Evolutionary conservation across 2,113 vertebrate species (phyloP).

Genomic region (Pelecanoides urinatrix): DNA sequence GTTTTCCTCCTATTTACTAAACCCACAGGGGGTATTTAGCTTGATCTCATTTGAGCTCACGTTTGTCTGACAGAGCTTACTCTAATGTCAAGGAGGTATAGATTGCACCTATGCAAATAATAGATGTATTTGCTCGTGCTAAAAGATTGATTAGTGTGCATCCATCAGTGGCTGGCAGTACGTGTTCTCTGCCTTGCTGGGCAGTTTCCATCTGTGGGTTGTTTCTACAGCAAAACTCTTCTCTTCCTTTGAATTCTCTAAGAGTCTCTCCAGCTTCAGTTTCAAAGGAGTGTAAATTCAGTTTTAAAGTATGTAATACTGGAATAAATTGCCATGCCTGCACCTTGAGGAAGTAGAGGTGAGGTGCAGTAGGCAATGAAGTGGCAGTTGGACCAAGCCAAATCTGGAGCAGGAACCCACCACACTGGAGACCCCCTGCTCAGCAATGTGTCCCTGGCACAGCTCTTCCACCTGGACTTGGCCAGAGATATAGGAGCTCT

Average conservation of each 20-base stretch:
- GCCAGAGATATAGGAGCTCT: neutral
- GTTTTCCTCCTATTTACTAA: neutral
- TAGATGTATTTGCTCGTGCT: neutral
- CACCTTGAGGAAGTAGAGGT: neutral
- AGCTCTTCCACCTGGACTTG: neutral
- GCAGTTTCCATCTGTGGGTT: neutral
- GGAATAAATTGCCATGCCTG: neutral
- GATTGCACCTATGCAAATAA: constrained; percentile 16
- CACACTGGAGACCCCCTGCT: neutral
- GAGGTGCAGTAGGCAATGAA: neutral
- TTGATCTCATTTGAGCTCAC: constrained; percentile 19
- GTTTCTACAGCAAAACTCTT: neutral
- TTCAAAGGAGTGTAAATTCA: neutral
- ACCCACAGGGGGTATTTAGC: neutral
- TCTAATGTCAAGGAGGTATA: neutral
- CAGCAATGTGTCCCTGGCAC: neutral
- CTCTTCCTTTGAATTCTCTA: neutral
- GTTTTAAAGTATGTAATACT: neutral
- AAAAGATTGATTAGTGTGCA: neutral
- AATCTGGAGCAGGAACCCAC: neutral
- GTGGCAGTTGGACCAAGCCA: neutral
- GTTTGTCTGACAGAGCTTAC: constrained; percentile 9
- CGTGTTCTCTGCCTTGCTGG: accelerated
- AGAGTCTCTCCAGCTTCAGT: neutral
- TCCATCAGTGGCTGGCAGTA: neutral